Evolutionary conservation across 2,113 vertebrate genomes (phyloP).

Genomic region (Aphyosemion australe): DNA sequence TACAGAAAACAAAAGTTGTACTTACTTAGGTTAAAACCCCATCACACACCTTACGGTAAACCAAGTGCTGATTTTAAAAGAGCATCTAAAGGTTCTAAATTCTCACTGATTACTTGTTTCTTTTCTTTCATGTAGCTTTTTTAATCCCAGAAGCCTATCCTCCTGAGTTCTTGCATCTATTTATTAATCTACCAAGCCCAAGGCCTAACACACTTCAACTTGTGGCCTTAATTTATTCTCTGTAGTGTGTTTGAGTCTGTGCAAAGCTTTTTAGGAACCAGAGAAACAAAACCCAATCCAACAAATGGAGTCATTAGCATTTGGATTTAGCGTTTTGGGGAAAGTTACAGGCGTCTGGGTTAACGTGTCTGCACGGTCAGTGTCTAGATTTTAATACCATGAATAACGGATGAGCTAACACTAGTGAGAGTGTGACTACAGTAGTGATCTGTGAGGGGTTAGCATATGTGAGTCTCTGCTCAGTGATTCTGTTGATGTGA

Average conservation of each 20-base stretch:
- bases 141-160: constrained; percentile 43
- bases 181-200: constrained; percentile 41
- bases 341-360: constrained; percentile 31
- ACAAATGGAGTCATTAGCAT: neutral
- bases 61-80: neutral
- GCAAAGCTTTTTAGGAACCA: constrained; percentile 8
- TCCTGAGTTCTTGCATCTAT: constrained; percentile 9
- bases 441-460: neutral
- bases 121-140: constrained; percentile 38
- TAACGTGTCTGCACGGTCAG: constrained; percentile 37
- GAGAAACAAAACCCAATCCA: constrained; percentile 12
- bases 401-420: constrained; percentile 60
- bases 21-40: neutral
- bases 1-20: neutral
- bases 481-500: constrained; percentile 44
- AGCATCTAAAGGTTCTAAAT: constrained; percentile 19
- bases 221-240: constrained; percentile 35
- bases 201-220: constrained; percentile 37
- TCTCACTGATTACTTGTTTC: constrained; percentile 37
- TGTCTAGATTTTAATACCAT: constrained; percentile 42
- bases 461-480: constrained; percentile 6
- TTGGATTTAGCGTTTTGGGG: no score
- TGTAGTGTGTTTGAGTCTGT: constrained; percentile 18
- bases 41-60: no score
- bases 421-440: constrained; percentile 1